Evolutionary conservation across 2,113 vertebrate genomes (phyloP), one percentile per base, ranked within the genome.

Genomic region (Galbula dea): DNA sequence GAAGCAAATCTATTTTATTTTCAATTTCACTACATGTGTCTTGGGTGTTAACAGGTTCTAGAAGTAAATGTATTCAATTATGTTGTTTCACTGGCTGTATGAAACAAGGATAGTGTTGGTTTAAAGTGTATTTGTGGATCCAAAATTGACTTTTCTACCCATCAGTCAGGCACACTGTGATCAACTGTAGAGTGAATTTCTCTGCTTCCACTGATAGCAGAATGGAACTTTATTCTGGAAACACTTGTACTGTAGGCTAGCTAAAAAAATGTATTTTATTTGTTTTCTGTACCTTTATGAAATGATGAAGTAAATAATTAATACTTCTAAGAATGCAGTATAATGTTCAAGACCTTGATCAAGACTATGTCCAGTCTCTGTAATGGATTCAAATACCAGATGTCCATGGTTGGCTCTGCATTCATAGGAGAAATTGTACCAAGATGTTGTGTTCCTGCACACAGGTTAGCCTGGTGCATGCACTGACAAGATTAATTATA

Each of bases 401-500:
- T 55, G 92, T 61, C 37, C 43, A 9, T 16, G 34, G 43, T 10
- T 61, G 59, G 26, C 72, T 96, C 79, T 67, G 59, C 61, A 61
- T 88, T 91, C 37, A 63, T 18, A 86, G 29, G 86, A 80, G 27
- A 12, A 80, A 77, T 82, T 54, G 10, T 19, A 3, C 82, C 83
- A 90, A 79, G 74, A 88, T 77, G 19, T 22, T 84, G 78, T 46
- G 23, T 65, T 96, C 82, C 39, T 91, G 68, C 48, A 45, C 37
- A 85, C 20, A 66, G 65, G 71, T 90, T 95, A 65, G 57, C 46
- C 54, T 81, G 77, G 37, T 48, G 66, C 73, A 54, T 90, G 68
- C 13, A 3, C 83, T 97, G 96, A 96, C 93, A 97, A 97, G 94
- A 97, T 96, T 97, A 97, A 97, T 97, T 97, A 91, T 83, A 97